phyloP scores from a whole-genome alignment of 2,797 vertebrate genomes.

The Melanotaenia trifasciata region DNA sequence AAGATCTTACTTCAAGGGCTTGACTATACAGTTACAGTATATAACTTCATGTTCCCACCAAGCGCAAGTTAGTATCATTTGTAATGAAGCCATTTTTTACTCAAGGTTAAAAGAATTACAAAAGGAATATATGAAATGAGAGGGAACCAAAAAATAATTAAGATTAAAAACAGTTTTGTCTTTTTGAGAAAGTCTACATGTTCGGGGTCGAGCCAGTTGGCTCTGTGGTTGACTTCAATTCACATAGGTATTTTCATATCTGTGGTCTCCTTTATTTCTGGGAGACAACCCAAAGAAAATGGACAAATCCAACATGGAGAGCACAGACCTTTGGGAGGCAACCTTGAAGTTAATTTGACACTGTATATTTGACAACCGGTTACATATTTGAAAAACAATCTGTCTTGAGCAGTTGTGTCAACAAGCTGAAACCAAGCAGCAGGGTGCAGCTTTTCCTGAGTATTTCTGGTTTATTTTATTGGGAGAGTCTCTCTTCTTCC shows the following conservation, averaged over 20 bases:
- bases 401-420: slow-evolving; percentile 69
- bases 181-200: slow-evolving; percentile 15
- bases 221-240: slow-evolving; percentile 32
- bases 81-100: slow-evolving; percentile 13
- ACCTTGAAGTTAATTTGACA: slow-evolving; percentile 62
- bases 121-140: slow-evolving; percentile 20
- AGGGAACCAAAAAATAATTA: slow-evolving; percentile 1
- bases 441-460: slow-evolving; percentile 50
- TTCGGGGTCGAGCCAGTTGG: slow-evolving; percentile 10
- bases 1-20: slow-evolving; percentile 29
- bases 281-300: slow-evolving; percentile 72
- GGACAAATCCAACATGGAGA: slow-evolving; percentile 52
- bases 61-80: neutral
- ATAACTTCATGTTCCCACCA: slow-evolving; percentile 17
- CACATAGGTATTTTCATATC: slow-evolving; percentile 64
- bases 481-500: slow-evolving; percentile 45
- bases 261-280: slow-evolving; percentile 65
- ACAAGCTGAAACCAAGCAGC: slow-evolving; percentile 55
- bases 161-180: slow-evolving; percentile 25
- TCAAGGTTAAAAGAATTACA: slow-evolving; percentile 7
- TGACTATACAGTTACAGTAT: slow-evolving; percentile 12
- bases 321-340: slow-evolving; percentile 50
- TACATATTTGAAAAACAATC: slow-evolving; percentile 75
- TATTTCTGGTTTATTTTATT: slow-evolving; percentile 72
- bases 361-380: slow-evolving; percentile 74